A percentile compares a stretch with the other conserved stretches of the same genome.
phyloP scores from a whole-genome alignment of 2,888 invertebrate species.

The Pseudolycoriella hygida region DNA sequence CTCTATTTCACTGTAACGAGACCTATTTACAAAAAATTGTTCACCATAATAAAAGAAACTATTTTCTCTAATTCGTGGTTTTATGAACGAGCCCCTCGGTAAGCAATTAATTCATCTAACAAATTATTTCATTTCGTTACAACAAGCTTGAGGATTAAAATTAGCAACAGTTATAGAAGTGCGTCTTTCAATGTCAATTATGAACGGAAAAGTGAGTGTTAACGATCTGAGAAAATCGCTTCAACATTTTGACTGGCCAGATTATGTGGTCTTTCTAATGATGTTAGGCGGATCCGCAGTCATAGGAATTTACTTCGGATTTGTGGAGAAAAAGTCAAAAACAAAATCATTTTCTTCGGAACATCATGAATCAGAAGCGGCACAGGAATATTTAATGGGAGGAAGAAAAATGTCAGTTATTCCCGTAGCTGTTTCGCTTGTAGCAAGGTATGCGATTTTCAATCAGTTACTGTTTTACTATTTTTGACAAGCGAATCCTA shows the following conservation, averaged over 20 bases:
- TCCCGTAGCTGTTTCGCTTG: conserved; percentile 68
- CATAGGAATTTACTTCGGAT: conserved; percentile 66
- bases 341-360: conserved; percentile 18
- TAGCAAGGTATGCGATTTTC: conserved; percentile 49
- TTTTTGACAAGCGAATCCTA: not conserved
- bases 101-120: too few relatives aligned
- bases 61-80: too few relatives aligned
- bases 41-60: too few relatives aligned
- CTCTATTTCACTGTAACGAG: too few relatives aligned
- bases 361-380: conserved; percentile 15
- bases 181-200: too few relatives aligned
- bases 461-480: too few relatives aligned
- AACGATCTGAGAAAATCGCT: conserved; percentile 20
- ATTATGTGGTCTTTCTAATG: conserved; percentile 28
- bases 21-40: too few relatives aligned
- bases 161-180: not conserved
- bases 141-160: not conserved
- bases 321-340: conserved; percentile 36
- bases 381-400: conserved; percentile 48
- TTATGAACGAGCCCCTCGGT: too few relatives aligned
- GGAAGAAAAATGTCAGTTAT: conserved; percentile 65
- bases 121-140: not conserved
- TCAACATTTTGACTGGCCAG: conserved; percentile 25
- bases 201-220: not conserved
- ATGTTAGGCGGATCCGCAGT: conserved; percentile 56